phyloP scores from a whole-genome alignment of 2,888 invertebrate species.

The Pherbina coryleti region DNA sequence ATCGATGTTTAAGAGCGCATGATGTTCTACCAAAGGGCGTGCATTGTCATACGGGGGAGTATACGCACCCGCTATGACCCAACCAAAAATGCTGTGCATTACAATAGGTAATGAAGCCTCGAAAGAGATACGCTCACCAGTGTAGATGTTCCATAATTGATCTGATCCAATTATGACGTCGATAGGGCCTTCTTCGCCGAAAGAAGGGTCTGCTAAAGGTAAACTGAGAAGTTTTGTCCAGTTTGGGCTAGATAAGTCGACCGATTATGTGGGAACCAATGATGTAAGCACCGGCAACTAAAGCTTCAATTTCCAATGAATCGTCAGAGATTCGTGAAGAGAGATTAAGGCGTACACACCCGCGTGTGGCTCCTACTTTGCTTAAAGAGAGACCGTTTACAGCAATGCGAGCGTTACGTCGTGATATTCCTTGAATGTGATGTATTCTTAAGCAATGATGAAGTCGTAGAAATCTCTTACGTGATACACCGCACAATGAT shows the following conservation, averaged over 20 bases:
- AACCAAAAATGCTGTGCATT: constrained; percentile 43
- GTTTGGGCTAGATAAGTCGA: constrained; percentile 10
- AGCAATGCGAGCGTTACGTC: constrained; percentile 15
- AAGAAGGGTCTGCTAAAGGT: constrained; percentile 42
- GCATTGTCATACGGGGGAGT: neutral
- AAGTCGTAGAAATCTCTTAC: no score
- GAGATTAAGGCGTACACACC: constrained; percentile 31
- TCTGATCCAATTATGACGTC: constrained; percentile 44
- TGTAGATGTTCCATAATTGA: constrained; percentile 38
- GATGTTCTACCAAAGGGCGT: constrained; percentile 13
- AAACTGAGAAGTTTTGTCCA: constrained; percentile 34
- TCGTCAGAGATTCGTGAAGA: neutral
- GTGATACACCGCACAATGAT: no score
- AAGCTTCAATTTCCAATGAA: constrained; percentile 6
- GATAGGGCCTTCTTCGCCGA: constrained; percentile 39
- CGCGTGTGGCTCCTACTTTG: constrained; percentile 29
- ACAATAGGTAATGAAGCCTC: constrained; percentile 25
- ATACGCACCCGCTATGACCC: constrained; percentile 40
- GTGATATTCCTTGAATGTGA: neutral
- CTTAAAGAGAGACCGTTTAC: constrained; percentile 28
- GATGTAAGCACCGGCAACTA: constrained; percentile 35
- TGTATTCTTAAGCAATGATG: no score
- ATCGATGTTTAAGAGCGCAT: no score
- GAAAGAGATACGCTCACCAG: constrained; percentile 34
- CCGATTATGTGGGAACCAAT: constrained; percentile 13